Conservation (phyloP, 2,113 vertebrate genomes). For the Bolborhynchus lineola region DNA sequence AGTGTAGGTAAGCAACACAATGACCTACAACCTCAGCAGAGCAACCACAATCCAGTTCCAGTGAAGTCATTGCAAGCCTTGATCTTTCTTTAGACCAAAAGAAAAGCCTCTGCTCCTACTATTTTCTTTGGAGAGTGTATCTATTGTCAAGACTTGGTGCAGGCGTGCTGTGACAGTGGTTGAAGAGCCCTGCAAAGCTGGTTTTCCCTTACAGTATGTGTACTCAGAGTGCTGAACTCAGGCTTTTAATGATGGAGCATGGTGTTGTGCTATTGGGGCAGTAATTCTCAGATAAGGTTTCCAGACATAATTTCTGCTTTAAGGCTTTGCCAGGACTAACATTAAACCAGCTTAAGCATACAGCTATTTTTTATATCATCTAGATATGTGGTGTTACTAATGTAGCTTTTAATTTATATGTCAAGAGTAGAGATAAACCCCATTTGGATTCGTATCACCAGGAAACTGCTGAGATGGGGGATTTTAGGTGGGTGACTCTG, state of each 20-base stretch:
- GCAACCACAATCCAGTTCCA: background rate
- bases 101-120: background rate
- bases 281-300: background rate
- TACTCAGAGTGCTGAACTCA: background rate
- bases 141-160: background rate
- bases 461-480: slow-evolving; percentile 21
- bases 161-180: background rate
- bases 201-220: background rate
- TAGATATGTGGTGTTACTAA: slow-evolving; percentile 29
- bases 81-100: background rate
- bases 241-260: background rate
- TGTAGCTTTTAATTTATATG: background rate
- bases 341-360: background rate
- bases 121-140: background rate
- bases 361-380: background rate
- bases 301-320: background rate
- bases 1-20: background rate
- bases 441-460: background rate
- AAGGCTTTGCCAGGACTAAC: slow-evolving; percentile 37
- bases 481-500: slow-evolving; percentile 14
- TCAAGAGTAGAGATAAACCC: background rate
- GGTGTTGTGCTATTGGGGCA: background rate
- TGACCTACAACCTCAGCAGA: background rate
- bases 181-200: background rate
- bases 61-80: background rate